These are phyloP conservation scores for Sesia apiformis DNA, from an alignment of 2,888 invertebrate genomes.

Conservation along the genomic window DNA sequence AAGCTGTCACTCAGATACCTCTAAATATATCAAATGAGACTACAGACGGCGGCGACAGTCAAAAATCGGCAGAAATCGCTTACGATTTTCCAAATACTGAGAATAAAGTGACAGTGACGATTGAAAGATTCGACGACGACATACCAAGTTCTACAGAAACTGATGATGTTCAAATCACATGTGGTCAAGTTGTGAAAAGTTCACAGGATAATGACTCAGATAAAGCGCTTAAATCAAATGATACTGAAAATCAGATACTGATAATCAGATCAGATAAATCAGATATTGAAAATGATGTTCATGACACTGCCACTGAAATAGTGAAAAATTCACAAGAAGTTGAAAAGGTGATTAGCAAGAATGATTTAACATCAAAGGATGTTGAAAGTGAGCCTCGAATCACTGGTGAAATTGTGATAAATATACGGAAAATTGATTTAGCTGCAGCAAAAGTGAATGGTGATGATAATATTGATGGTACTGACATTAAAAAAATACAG, in stretches of 20 bases:
- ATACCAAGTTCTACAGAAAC: slow-evolving; percentile 54
- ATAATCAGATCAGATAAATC: background rate
- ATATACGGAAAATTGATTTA: background rate
- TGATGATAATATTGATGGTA: slow-evolving; percentile 10
- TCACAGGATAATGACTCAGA: slow-evolving; percentile 31
- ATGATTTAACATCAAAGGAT: too few species aligned
- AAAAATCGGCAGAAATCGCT: slow-evolving; percentile 40
- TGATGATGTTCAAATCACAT: slow-evolving; percentile 58
- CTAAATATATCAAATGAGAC: slow-evolving; percentile 27
- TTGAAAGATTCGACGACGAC: slow-evolving; percentile 49
- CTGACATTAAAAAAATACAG: slow-evolving; percentile 13
- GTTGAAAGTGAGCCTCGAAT: too few species aligned
- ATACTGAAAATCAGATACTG: slow-evolving; percentile 6
- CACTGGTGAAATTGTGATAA: background rate
- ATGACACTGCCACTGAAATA: slow-evolving; percentile 6
- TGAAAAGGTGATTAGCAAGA: too few species aligned
- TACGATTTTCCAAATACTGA: slow-evolving; percentile 38
- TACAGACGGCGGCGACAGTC: slow-evolving; percentile 29
- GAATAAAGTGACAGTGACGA: slow-evolving; percentile 23
- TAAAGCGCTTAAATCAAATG: slow-evolving; percentile 11
- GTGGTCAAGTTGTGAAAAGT: slow-evolving; percentile 39
- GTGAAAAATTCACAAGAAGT: background rate
- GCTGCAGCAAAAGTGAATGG: slow-evolving; percentile 29
- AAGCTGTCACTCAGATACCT: slow-evolving; percentile 41
- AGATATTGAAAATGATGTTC: slow-evolving; percentile 8